A percentile compares a stretch with the other conserved stretches of the same genome.
Evolutionary conservation across 2,888 invertebrate genomes (phyloP).

Genomic region (Vandiemenella viatica): DNA sequence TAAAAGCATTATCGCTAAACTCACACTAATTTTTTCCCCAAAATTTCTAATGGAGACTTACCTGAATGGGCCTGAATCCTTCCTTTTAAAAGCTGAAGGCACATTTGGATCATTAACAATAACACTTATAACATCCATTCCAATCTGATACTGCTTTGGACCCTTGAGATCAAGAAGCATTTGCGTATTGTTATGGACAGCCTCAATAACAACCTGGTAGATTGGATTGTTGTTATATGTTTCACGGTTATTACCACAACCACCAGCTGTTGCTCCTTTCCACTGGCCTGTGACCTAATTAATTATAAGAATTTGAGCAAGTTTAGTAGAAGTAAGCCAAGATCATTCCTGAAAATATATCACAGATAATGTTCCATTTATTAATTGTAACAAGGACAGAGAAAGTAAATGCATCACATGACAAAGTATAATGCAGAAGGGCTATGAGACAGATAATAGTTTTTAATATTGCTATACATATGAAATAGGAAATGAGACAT

Average conservation of each 20-base stretch:
- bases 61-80: constrained; percentile 65
- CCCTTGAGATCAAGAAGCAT: constrained; percentile 70
- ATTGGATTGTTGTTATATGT: constrained; percentile 67
- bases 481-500: too few relatives aligned
- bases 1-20: too few relatives aligned
- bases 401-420: too few relatives aligned
- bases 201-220: constrained; percentile 53
- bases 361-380: too few relatives aligned
- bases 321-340: too few relatives aligned
- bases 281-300: constrained; percentile 53
- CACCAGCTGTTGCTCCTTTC: constrained; percentile 68
- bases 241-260: constrained; percentile 67
- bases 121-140: constrained; percentile 59
- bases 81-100: constrained; percentile 52
- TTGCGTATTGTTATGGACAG: constrained; percentile 39
- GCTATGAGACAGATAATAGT: too few relatives aligned
- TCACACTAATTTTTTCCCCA: too few relatives aligned
- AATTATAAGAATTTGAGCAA: neutral
- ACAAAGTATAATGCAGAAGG: too few relatives aligned
- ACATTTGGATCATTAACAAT: constrained; percentile 38
- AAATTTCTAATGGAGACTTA: too few relatives aligned
- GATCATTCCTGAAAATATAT: too few relatives aligned
- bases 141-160: constrained; percentile 79
- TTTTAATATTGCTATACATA: too few relatives aligned
- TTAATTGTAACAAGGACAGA: too few relatives aligned